Evolutionary conservation across 2,888 invertebrate species (phyloP).

Genomic region (Synergus japonicus): DNA sequence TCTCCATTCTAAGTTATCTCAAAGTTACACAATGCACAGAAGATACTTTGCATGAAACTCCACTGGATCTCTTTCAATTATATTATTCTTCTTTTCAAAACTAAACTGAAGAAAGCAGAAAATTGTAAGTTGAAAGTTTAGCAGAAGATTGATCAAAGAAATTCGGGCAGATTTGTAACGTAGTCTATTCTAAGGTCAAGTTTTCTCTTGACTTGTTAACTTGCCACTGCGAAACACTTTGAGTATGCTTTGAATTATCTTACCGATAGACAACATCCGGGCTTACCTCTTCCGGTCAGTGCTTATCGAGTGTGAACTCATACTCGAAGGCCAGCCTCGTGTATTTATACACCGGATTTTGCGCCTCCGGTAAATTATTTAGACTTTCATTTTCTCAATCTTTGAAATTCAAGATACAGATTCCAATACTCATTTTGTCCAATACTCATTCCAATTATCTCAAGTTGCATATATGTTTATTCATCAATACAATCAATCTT

Average conservation of each 20-base stretch:
- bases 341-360: slow-evolving; percentile 6
- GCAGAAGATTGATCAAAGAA: background rate
- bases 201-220: slow-evolving; percentile 10
- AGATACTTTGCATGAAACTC: background rate
- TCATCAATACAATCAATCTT: background rate
- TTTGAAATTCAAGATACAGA: background rate
- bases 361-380: background rate
- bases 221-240: slow-evolving; percentile 13
- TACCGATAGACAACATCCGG: slow-evolving; percentile 55
- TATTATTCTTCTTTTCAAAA: background rate
- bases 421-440: too few species aligned
- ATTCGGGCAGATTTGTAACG: background rate
- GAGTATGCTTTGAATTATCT: slow-evolving; percentile 28
- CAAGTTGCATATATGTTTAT: too few species aligned
- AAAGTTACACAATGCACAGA: slow-evolving; percentile 8
- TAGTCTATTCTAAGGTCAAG: background rate
- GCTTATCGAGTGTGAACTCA: slow-evolving; percentile 48
- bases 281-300: slow-evolving; percentile 45
- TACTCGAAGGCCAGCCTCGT: slow-evolving; percentile 16
- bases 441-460: too few species aligned
- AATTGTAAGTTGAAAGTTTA: too few species aligned
- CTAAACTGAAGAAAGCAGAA: too few species aligned
- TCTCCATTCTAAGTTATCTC: slow-evolving; percentile 63
- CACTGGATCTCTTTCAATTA: background rate
- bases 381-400: background rate